These are phyloP conservation scores for Micronisus gabar DNA, from an alignment of 2,113 vertebrate species.

Conservation along the genomic window DNA sequence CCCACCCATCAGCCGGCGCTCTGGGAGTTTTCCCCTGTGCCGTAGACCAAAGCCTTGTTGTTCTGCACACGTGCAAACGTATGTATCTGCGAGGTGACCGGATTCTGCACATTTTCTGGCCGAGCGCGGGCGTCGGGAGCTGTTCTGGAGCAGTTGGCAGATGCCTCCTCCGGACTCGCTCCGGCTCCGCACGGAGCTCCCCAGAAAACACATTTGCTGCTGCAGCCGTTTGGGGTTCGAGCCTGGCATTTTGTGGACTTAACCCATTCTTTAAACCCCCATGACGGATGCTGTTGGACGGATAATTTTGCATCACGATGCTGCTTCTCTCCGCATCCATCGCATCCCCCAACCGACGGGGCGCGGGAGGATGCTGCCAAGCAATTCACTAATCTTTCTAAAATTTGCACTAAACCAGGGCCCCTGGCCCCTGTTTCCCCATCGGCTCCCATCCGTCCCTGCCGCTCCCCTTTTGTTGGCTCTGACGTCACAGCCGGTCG, in stretches of 20 bases:
- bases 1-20: neutral
- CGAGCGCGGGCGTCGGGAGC: rapidly evolving
- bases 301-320: neutral
- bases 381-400: neutral
- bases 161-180: neutral
- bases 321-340: neutral
- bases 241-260: neutral
- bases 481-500: neutral
- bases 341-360: neutral
- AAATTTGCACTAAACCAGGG: neutral
- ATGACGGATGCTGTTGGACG: rapidly evolving
- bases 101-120: neutral
- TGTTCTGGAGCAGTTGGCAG: neutral
- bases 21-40: rapidly evolving
- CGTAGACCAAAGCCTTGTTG: neutral
- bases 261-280: neutral
- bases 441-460: neutral
- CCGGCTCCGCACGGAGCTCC: neutral
- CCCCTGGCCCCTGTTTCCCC: neutral
- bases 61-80: neutral
- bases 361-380: neutral
- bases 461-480: neutral
- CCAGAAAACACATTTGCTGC: neutral
- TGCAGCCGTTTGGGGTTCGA: neutral
- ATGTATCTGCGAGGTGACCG: rapidly evolving